Base-by-base conservation (phyloP, 2,797 vertebrate genomes). In the Dermochelys coriacea region DNA sequence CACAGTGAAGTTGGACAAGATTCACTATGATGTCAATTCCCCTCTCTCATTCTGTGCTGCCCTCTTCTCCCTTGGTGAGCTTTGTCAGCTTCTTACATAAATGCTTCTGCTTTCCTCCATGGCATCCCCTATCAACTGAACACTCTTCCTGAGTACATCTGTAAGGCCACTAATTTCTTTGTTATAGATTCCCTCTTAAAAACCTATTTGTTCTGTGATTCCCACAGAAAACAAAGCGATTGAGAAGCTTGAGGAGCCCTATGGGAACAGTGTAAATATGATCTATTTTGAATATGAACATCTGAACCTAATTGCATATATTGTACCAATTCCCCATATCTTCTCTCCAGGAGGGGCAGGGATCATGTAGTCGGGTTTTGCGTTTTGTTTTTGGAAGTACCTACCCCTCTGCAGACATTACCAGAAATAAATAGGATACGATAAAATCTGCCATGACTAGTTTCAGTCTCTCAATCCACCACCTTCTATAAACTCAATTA, bases 401-500 rank as follows among this genome's bases (percentile, higher is more conserved):
- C 23, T 85, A 3, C 77, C 91, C 34, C 77, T 34, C 5, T 88
- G 88, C 81, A 93, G 55, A 68, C 88, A 18, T 75, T 94, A 54
- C 45, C 83, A 34, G 83, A 91, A 89, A 94, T 84, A 93, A 96
- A 89, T 92, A 25, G 7, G 49, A 51, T 31, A 25, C 51, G 68
- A 93, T 89, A 82, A 86, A 90, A 83, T 50, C 52, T 90, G 29
- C 57, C 29, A 49, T 86, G 61, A 83, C 12, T 88, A 29, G 88
- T 86, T 88, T 94, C 1, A 77, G 91, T 94, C 45, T 94, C 91
- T 91, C 47, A 89, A 49, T 49, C 64, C 2, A 55, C 45, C 34
- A 81, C 87, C 51, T 92, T 86, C 14, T 47, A 29, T 47, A 45
- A 77, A 77, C 27, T 12, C 45, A 27, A 29, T 29, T 15, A 15